A percentile compares a stretch with the other conserved stretches of the same genome.
Conservation (phyloP, 1,140 invertebrate genomes). For the Trichogramma pretiosum region DNA sequence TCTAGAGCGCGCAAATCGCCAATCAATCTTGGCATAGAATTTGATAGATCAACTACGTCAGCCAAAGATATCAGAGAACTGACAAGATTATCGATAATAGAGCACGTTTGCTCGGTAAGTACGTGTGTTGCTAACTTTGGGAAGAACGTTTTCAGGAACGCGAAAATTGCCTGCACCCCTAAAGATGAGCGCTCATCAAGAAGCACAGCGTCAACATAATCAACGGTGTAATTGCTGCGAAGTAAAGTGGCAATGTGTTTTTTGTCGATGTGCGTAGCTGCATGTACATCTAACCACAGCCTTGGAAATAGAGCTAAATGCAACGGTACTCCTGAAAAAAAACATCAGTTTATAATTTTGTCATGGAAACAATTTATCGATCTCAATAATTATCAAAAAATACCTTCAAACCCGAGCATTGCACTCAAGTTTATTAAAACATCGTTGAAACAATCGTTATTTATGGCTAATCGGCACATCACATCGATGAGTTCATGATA, state of each 20-base stretch:
- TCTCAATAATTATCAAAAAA: not conserved
- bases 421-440: conserved; percentile 71
- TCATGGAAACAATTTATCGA: not conserved
- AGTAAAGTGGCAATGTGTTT: conserved; percentile 70
- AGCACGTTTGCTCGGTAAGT: conserved; percentile 51
- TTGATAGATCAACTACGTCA: conserved; percentile 43
- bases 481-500: conserved; percentile 81
- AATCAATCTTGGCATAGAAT: conserved; percentile 44
- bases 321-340: conserved; percentile 55
- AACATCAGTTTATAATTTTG: not conserved
- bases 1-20: conserved; percentile 49
- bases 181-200: conserved; percentile 71
- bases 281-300: conserved; percentile 73
- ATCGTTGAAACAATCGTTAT: conserved; percentile 69
- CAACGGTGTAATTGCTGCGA: conserved; percentile 69
- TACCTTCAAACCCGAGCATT: conserved; percentile 76
- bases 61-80: conserved; percentile 47
- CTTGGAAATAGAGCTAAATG: conserved; percentile 77
- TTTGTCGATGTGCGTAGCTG: conserved; percentile 65
- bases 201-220: conserved; percentile 74
- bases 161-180: conserved; percentile 67
- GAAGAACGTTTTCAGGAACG: conserved; percentile 74
- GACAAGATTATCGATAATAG: conserved; percentile 50
- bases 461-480: conserved; percentile 79
- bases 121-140: conserved; percentile 64